Percentiles rank a stretch among this genome's conserved stretches.
phyloP scores from a whole-genome alignment of 2,797 vertebrate species.

The Pteropus rufus region DNA sequence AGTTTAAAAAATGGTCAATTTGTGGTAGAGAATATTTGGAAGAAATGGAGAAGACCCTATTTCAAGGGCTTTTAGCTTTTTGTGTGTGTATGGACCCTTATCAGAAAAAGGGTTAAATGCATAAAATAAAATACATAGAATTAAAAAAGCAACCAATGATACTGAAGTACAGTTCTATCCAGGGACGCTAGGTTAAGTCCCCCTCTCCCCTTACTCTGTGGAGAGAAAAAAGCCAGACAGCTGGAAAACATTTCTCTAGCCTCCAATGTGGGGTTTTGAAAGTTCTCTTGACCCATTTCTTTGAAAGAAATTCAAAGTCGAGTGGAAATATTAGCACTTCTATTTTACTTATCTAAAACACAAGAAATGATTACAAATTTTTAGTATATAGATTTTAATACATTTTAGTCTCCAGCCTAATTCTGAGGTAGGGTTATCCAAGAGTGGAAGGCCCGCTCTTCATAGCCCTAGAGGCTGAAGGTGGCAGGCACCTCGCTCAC shows the following conservation, averaged over 20 bases:
- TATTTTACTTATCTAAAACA: not conserved
- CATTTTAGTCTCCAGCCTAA: not conserved
- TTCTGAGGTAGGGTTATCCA: not conserved
- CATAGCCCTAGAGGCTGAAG: not conserved
- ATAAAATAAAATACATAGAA: not conserved
- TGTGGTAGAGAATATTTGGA: not conserved
- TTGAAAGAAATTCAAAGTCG: slow-evolving; percentile 10
- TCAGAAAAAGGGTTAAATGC: not conserved
- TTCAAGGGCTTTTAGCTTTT: not conserved
- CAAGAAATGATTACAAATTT: not conserved
- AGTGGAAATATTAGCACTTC: not conserved
- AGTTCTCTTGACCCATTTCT: not conserved
- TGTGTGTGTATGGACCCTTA: not conserved
- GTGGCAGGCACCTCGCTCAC: not conserved
- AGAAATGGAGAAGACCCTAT: not conserved
- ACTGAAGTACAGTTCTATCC: not conserved
- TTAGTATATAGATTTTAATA: not conserved
- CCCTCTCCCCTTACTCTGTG: not conserved
- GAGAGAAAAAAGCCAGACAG: not conserved
- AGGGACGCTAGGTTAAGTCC: not conserved
- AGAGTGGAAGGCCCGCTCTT: not conserved
- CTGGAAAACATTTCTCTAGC: not conserved
- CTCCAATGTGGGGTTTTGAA: not conserved
- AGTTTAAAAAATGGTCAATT: not conserved
- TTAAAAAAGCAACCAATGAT: not conserved